Percentiles rank a stretch among this genome's conserved stretches.
Conservation (phyloP, 2,888 invertebrate genomes). For the Camptogramma bilineatum region DNA sequence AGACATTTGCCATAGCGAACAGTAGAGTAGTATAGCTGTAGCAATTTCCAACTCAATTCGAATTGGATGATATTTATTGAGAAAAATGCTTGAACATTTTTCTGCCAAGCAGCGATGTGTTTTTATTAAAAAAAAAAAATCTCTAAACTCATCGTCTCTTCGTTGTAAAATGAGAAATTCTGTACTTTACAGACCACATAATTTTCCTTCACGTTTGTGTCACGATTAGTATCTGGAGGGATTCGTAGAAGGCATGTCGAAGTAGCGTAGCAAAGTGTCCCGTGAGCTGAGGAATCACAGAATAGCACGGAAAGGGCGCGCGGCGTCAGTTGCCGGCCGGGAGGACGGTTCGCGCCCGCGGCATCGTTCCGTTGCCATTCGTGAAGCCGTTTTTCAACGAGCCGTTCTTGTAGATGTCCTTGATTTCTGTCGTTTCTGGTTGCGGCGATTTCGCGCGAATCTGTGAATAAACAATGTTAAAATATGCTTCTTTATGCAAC, state of each 20-base stretch:
- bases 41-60: not conserved
- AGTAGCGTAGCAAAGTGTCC: constrained; percentile 42
- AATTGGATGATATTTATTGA: not conserved
- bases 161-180: not conserved
- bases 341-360: constrained; percentile 73
- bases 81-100: not conserved
- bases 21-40: not conserved
- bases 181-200: no score
- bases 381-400: constrained; percentile 71
- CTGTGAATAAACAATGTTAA: constrained; percentile 45
- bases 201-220: no score
- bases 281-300: constrained; percentile 63
- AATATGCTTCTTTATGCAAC: not conserved
- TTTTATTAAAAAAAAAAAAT: not conserved
- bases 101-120: not conserved
- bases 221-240: not conserved
- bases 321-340: constrained; percentile 73
- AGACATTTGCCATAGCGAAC: no score
- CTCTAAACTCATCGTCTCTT: not conserved
- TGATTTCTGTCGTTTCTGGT: constrained; percentile 60
- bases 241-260: not conserved
- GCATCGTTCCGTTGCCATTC: constrained; percentile 62
- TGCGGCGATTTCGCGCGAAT: constrained; percentile 62
- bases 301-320: constrained; percentile 60
- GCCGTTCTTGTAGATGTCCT: constrained; percentile 70